Conservation (phyloP, 92 coral and sea anemone species). For the Muricea muricata region DNA sequence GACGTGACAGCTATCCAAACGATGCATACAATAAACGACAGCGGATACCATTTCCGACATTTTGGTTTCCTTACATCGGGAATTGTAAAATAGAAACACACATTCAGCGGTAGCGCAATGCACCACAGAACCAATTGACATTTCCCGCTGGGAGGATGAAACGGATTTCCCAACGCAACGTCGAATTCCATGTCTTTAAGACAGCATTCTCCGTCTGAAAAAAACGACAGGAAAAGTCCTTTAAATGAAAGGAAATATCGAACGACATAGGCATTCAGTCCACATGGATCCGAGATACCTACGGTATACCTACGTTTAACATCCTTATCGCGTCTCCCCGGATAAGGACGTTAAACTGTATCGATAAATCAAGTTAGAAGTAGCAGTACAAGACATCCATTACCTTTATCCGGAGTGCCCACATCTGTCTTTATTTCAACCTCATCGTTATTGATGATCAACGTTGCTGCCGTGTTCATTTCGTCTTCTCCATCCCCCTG, state of each 20-base stretch:
- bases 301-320: too few species aligned
- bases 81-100: conserved; percentile 76
- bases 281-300: too few species aligned
- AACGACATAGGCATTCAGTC: too few species aligned
- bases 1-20: conserved; percentile 96
- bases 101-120: conserved; percentile 84
- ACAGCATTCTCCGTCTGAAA: conserved; percentile 8
- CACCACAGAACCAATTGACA: conserved; percentile 88
- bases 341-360: too few species aligned
- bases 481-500: neutral
- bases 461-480: neutral
- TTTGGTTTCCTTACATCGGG: conserved; percentile 89
- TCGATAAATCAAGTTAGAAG: too few species aligned
- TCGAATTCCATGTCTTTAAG: conserved; percentile 46
- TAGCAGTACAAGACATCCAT: too few species aligned
- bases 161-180: conserved; percentile 89
- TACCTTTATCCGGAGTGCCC: neutral
- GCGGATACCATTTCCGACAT: conserved; percentile 78
- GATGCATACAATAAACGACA: conserved; percentile 87
- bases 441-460: neutral
- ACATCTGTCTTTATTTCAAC: neutral
- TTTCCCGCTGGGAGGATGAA: conserved; percentile 75
- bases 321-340: too few species aligned
- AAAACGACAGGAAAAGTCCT: too few species aligned
- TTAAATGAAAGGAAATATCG: too few species aligned